Base-by-base conservation (phyloP, 2,113 vertebrate genomes). In the Plectropomus leopardus region DNA sequence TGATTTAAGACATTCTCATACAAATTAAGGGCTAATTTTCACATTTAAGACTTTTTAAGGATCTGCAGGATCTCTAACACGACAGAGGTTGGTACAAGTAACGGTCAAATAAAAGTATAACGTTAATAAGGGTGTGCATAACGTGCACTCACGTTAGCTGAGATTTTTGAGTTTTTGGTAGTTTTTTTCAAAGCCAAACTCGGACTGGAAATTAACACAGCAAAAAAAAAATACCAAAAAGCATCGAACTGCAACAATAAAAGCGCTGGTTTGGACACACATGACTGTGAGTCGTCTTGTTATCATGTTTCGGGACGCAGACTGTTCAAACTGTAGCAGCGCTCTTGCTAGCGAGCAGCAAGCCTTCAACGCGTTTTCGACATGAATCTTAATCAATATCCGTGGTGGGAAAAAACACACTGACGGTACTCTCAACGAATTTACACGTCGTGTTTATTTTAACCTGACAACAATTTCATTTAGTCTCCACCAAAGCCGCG, bases 291-390 rank as follows among this genome's bases (percentile, higher is more conserved):
- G n/a, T 30, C 54, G 60, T 70, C 65, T 34, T 76, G 83, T 84
- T 65, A 30, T 85, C 73, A 63, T 82, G 78, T 60, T 86, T 82
- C 78, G 59, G 80, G 89, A 82, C 72, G 44, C 78, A 68, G 80
- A 76, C 77, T 75, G 78, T 78, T 88, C 66, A 55, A 84, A 88
- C 78, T 82, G 87, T 82, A 89, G 87, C 85, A 75, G 80, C 72
- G 80, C 68, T 73, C 44, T 6, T 58, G 88, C 83, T 91, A 89
- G 78, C 91, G 53, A 71, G 83, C 74, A 45, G 47, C 84, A 50
- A 90, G 55, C 85, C 70, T 74, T 24, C 61, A 60, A 1, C 72
- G 57, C 68, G 6, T 82, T 82, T 86, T 87, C 76, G 78, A 73
- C 17, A 2, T n/a, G 28, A 65, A 63, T 74, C n/a, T 54, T 17